phyloP scores from a whole-genome alignment of 2,797 vertebrate species.

The Pseudomugil tenellus region DNA sequence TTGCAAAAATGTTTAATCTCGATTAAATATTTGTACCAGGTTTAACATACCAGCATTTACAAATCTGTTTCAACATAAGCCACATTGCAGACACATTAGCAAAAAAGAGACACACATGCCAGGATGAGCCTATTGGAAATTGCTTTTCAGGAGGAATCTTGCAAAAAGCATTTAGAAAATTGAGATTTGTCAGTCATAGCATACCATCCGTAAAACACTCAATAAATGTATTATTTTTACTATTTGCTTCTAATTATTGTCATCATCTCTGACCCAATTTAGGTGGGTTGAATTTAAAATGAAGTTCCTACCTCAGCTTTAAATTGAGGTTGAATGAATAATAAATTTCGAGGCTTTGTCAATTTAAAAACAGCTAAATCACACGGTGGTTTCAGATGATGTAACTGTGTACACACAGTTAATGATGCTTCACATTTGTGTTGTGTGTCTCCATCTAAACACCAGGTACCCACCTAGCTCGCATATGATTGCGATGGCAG shows the following conservation, averaged over 20 bases:
- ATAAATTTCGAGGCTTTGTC: not conserved
- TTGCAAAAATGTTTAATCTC: not conserved
- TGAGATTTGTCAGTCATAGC: not conserved
- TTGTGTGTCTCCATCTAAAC: not conserved
- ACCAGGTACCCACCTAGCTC: slow-evolving; percentile 89
- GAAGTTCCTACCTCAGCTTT: not conserved
- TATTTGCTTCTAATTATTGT: not conserved
- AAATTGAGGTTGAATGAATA: not conserved
- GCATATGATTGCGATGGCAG: slow-evolving; percentile 97
- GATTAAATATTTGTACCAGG: not conserved
- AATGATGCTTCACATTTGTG: not conserved
- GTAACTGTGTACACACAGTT: not conserved
- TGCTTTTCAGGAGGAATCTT: not conserved
- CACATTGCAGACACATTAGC: not conserved
- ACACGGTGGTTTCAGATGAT: not conserved
- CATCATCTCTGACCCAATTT: not conserved
- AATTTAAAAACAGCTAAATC: not conserved
- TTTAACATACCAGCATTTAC: not conserved
- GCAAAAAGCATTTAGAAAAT: not conserved
- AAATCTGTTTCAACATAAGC: not conserved
- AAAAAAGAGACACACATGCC: not conserved
- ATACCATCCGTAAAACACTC: not conserved
- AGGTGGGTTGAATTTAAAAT: not conserved
- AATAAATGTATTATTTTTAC: not conserved
- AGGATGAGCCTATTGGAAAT: not conserved